These are phyloP conservation scores for Leptinotarsa haldemani DNA, from an alignment of 2,888 invertebrate species.

Conservation along the genomic window DNA sequence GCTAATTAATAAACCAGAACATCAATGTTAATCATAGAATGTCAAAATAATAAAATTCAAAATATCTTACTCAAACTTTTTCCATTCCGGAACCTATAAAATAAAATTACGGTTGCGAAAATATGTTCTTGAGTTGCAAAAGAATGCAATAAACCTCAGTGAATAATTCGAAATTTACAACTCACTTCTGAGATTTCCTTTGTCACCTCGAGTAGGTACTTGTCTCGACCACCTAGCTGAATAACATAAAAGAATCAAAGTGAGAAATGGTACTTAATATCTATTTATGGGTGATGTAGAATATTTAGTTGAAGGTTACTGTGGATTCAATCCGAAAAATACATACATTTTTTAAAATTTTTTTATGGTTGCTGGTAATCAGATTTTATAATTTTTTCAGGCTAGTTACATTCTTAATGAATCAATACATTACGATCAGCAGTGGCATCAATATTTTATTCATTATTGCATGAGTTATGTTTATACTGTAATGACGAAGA, in stretches of 20 bases:
- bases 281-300: neutral
- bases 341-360: neutral
- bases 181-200: constrained; percentile 2
- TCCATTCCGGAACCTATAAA: no score
- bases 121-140: neutral
- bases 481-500: no score
- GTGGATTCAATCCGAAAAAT: neutral
- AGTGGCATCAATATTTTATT: no score
- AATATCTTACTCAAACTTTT: no score
- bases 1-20: no score
- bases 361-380: no score
- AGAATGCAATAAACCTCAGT: neutral
- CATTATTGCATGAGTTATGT: no score
- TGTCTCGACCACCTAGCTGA: constrained; percentile 8
- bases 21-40: no score
- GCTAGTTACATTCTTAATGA: no score
- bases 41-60: no score
- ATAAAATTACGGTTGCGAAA: neutral
- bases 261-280: constrained; percentile 3
- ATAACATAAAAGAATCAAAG: constrained; percentile 8
- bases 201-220: constrained; percentile 13
- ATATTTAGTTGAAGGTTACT: neutral
- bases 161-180: neutral
- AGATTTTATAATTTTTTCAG: no score
- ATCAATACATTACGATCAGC: no score